phyloP scores from a whole-genome alignment of 2,797 vertebrate species.

The Fistularia commersonii region DNA sequence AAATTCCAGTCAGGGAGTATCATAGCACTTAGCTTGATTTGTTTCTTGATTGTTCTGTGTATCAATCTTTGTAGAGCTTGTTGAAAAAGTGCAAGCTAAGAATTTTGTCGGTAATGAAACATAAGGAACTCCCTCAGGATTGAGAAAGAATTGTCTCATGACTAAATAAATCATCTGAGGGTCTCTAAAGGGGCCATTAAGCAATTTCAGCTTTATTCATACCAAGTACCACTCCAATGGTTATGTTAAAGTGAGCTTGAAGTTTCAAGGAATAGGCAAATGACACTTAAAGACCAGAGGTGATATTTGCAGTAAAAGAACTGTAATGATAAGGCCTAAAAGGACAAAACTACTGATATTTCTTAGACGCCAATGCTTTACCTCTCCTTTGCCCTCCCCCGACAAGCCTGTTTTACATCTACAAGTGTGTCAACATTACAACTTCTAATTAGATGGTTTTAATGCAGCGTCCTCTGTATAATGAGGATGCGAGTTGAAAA shows the following conservation, averaged over 20 bases:
- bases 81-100: slow-evolving; percentile 50
- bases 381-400: not conserved
- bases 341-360: slow-evolving; percentile 7
- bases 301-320: too few relatives aligned
- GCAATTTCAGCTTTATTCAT: slow-evolving; percentile 31
- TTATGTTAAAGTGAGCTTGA: not conserved
- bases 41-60: slow-evolving; percentile 38
- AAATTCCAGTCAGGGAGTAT: slow-evolving; percentile 63
- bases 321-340: too few relatives aligned
- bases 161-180: slow-evolving; percentile 24
- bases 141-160: slow-evolving; percentile 1
- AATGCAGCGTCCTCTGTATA: slow-evolving; percentile 27
- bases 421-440: slow-evolving; percentile 24
- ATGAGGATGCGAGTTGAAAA: slow-evolving; percentile 34
- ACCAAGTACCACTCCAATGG: slow-evolving; percentile 10
- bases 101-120: slow-evolving; percentile 32
- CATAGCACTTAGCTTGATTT: slow-evolving; percentile 68
- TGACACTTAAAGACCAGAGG: not conserved
- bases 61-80: slow-evolving; percentile 42
- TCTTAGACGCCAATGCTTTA: slow-evolving; percentile 3
- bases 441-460: slow-evolving; percentile 35
- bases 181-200: slow-evolving; percentile 7
- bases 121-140: slow-evolving; percentile 32
- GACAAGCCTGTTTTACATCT: slow-evolving; percentile 4
- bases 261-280: not conserved